Evolutionary conservation across 2,113 vertebrate genomes (phyloP).

Genomic region (Anseranas semipalmata): DNA sequence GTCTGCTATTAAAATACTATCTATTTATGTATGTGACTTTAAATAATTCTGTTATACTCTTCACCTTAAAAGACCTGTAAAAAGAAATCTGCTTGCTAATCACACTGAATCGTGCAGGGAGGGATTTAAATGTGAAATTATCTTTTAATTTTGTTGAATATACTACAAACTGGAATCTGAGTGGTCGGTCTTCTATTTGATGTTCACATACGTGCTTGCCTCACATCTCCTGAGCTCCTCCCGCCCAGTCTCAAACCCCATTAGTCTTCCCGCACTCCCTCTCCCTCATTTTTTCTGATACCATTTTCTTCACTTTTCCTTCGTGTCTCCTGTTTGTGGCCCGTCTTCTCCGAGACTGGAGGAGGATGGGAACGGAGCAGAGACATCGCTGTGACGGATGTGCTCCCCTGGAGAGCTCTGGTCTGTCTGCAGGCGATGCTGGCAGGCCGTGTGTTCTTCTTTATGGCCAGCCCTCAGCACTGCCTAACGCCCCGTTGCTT

Average conservation of each 20-base stretch:
- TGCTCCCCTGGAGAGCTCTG: too few species aligned
- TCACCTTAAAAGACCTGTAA: neutral
- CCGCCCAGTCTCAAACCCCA: neutral
- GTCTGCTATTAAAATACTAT: accelerated
- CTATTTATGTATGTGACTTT: too few species aligned
- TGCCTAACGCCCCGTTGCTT: too few species aligned
- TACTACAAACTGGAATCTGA: neutral
- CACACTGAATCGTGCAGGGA: accelerated
- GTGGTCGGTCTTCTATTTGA: neutral
- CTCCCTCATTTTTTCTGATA: too few species aligned
- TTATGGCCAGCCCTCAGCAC: too few species aligned
- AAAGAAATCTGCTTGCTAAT: accelerated
- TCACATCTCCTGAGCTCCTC: neutral
- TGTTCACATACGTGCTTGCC: neutral
- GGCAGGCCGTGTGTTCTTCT: too few species aligned
- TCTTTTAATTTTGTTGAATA: accelerated
- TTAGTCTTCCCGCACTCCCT: too few species aligned
- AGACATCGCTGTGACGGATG: accelerated
- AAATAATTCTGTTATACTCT: neutral
- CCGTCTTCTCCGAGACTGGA: accelerated
- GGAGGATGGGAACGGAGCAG: neutral
- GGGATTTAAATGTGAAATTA: neutral
- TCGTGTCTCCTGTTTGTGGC: neutral
- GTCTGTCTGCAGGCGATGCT: neutral
- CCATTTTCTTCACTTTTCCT: neutral